Base-by-base conservation (phyloP, 2,888 invertebrate species). In the Euplexia lucipara region DNA sequence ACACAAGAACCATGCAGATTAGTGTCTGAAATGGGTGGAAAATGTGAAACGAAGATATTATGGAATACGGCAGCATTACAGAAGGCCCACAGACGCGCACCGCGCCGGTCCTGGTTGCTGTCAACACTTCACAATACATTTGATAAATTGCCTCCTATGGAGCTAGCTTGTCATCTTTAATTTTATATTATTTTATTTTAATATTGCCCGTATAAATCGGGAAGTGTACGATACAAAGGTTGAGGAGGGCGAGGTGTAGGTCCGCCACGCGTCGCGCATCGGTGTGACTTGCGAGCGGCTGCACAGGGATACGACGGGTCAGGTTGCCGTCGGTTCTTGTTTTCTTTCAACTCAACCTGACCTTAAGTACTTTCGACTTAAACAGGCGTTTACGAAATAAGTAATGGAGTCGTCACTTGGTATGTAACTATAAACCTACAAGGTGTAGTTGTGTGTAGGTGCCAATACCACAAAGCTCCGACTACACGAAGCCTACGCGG, bases 91-190 rank as follows among this genome's bases (percentile, higher is more conserved):
- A n/a, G n/a, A n/a, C 16, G 53, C 10, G 30, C 18, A 20, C 57
- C 32, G 9, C 26, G 37, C 63, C 57, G 51, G 45, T 71, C 58
- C 71, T 49, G 71, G 51, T 57, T 37, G 42, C 76, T 68, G 80
- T 76, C 83, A 75, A 69, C 76, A 57, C 70, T 79, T 52, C 81
- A 79, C 83, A 79, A 80, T 79, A 81, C 83, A 77, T 79, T 81
- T 78, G 78, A 80, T 83, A 83, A 83, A 83, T 84, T 74, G 80
- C 82, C 77, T 73, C 67, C 77, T 60, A 65, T 56, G 74, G 64
- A 68, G 58, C 72, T 57, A 70, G 52, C 48, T 64, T 63, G 61
- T 69, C 47, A 60, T 64, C 54, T 61, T 71, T 66, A 64, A 77
- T 74, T 59, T 80, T 68, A 74, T n/a, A n/a, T n/a, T n/a, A n/a